Evolutionary conservation across 2,888 invertebrate species (phyloP), one percentile per base, ranked within the genome.

Genomic region (Cataglyphis rosenhaueri): DNA sequence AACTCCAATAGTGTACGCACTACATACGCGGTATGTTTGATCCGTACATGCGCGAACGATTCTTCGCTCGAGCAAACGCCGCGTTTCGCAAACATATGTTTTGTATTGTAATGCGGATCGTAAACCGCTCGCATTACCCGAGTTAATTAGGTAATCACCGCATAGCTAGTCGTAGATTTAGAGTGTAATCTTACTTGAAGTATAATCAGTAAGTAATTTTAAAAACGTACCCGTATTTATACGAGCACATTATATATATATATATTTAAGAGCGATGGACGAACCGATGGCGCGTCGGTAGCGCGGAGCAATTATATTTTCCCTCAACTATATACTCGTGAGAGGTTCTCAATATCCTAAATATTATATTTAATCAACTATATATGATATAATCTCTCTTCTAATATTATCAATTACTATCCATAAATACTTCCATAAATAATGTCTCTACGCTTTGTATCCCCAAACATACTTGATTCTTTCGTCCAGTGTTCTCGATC

Each of bases 101-200:
- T 87, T 86, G 81, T 85, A 65, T 66, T 66, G 38, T 83, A 82
- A 66, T 83, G 71, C 70, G 81, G 64, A 64, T 57, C 75, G 82
- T 66, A 81, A 59, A 18, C 25, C 59, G 78, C 44, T 59, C 82
- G 84, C 79, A 61, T 87, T 87, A 73, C 84, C 84, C 71, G 81
- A 81, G 62, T 81, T 86, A 85, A 88, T 84, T 88, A 88, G 84
- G 75, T 79, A 59, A 85, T 82, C 85, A 88, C 87, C 82, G 84
- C 57, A 74, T 88, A 88, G 84, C 32, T 88, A 89, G 88, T 87
- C 87, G 85, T 88, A 82, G 86, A 89, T n/a, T 52, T 86, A 86
- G 84, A 68, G 61, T 61, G 85, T 89, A 87, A 87, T 55, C 41
- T 87, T 75, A 78, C 70, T 61, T 85, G 59, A 82, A 59, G 0